Percentiles rank a stretch among this genome's conserved stretches.
Evolutionary conservation across 2,113 vertebrate genomes (phyloP).

Genomic region (Ochotona princeps): DNA sequence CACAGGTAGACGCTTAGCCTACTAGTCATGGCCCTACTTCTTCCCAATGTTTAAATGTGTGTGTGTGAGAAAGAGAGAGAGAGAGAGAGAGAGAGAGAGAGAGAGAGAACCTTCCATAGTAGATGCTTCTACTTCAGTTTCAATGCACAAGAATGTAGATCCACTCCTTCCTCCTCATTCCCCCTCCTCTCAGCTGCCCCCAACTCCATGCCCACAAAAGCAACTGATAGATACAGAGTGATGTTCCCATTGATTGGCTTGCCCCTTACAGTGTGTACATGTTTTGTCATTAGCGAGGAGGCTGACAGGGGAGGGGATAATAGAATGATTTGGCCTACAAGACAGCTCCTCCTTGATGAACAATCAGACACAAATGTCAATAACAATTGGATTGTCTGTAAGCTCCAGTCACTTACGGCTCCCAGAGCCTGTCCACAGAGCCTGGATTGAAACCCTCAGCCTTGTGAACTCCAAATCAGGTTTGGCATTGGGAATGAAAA

Average conservation of each 20-base stretch:
- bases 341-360: constrained; percentile 87
- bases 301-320: constrained; percentile 80
- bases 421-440: constrained; percentile 84
- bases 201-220: constrained; percentile 42
- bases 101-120: too few relatives aligned
- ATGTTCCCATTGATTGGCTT: constrained; percentile 84
- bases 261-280: constrained; percentile 41
- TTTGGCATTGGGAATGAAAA: constrained; percentile 91
- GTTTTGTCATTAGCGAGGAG: constrained; percentile 72
- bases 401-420: constrained; percentile 90
- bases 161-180: neutral
- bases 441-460: constrained; percentile 83
- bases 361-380: constrained; percentile 90
- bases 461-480: constrained; percentile 85
- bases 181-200: fast-evolving
- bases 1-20: too few relatives aligned
- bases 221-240: constrained; percentile 64
- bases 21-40: too few relatives aligned
- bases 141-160: neutral
- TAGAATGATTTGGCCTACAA: constrained; percentile 85
- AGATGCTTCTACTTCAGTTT: constrained; percentile 28
- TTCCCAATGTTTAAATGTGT: too few relatives aligned
- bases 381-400: constrained; percentile 90
- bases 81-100: too few relatives aligned
- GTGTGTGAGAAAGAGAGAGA: too few relatives aligned